phyloP scores from a whole-genome alignment of 2,113 vertebrate genomes.

The Carlito syrichta region DNA sequence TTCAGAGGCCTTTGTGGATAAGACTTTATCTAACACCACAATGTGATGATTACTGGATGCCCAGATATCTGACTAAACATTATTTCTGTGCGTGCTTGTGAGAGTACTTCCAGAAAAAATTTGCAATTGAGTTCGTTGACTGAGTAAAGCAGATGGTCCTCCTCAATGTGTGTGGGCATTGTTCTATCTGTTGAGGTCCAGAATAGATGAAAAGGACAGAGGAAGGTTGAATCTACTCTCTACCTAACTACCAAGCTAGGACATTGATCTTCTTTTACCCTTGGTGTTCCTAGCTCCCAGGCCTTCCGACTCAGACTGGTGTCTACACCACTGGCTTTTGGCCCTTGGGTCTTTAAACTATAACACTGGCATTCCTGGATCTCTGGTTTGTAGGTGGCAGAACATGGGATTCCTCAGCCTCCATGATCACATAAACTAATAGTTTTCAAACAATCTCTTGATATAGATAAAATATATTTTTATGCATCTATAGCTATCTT shows the following conservation, averaged over 20 bases:
- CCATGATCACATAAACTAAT: background rate
- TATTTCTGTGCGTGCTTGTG: background rate
- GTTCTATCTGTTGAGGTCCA: background rate
- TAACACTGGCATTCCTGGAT: background rate
- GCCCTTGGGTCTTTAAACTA: background rate
- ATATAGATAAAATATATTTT: background rate
- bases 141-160: background rate
- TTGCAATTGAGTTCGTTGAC: background rate
- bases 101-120: background rate
- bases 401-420: background rate
- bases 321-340: background rate
- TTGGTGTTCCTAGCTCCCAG: background rate
- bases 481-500: background rate
- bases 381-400: background rate
- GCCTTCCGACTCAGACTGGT: background rate
- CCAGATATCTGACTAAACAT: background rate
- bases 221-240: background rate
- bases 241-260: background rate
- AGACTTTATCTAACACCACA: background rate
- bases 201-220: background rate
- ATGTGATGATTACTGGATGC: background rate
- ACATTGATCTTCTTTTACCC: background rate
- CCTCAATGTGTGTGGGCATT: no score
- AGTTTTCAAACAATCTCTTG: background rate
- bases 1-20: background rate